Evolutionary conservation across 2,797 vertebrate species (phyloP).

Genomic region (Cyprinodon diabolis): DNA sequence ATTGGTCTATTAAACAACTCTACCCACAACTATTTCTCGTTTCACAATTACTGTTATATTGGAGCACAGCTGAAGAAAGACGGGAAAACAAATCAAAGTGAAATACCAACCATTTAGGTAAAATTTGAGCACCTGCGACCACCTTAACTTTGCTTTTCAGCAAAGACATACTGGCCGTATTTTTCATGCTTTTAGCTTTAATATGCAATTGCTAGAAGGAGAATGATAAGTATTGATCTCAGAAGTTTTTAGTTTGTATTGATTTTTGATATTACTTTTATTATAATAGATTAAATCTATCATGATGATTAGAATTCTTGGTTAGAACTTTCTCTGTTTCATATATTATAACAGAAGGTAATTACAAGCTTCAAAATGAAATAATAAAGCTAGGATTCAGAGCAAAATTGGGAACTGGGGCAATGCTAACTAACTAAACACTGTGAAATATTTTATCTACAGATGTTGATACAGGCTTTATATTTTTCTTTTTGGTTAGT

Average conservation of each 20-base stretch:
- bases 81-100: constrained; percentile 17
- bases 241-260: background rate
- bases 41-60: constrained; percentile 1
- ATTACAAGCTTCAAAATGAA: background rate
- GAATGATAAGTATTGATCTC: constrained; percentile 1
- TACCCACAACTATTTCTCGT: constrained; percentile 9
- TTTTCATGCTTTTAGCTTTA: background rate
- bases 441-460: background rate
- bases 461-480: background rate
- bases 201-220: background rate
- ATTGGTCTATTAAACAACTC: constrained; percentile 1
- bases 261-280: background rate
- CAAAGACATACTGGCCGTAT: background rate
- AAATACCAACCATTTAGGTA: constrained; percentile 3
- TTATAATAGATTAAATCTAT: background rate
- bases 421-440: background rate
- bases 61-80: constrained; percentile 5
- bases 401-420: background rate
- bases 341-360: background rate
- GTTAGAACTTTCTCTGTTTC: background rate
- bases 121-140: constrained; percentile 2
- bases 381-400: background rate
- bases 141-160: background rate
- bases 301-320: constrained; percentile 1
- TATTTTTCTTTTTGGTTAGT: background rate